Evolutionary conservation across 2,797 vertebrate species (phyloP).

Genomic region (Ammospiza maritima): DNA sequence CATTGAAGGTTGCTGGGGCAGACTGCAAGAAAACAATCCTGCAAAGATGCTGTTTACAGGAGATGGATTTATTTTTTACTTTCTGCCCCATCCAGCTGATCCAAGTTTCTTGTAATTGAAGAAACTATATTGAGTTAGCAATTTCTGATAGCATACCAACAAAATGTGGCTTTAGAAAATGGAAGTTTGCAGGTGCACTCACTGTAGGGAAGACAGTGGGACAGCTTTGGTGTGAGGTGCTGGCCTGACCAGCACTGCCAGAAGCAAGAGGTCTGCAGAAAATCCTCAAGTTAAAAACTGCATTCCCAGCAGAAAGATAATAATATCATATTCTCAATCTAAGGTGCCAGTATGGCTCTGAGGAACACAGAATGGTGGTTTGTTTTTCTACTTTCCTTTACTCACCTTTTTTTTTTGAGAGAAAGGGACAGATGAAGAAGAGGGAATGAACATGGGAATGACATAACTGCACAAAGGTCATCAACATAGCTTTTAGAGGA

Average conservation of each 20-base stretch:
- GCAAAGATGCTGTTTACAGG: not conserved
- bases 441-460: not conserved
- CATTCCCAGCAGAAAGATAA: not conserved
- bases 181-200: not conserved
- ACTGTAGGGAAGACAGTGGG: not conserved
- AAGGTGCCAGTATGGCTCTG: not conserved
- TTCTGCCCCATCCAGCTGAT: not conserved
- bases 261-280: not conserved
- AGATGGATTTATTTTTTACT: not conserved
- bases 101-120: not conserved
- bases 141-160: not conserved
- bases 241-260: not conserved
- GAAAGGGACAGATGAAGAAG: not conserved
- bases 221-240: accelerated
- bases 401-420: not conserved
- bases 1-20: not conserved
- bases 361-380: not conserved
- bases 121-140: not conserved
- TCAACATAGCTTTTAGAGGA: not conserved
- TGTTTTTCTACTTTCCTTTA: not conserved
- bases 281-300: not conserved
- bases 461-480: not conserved
- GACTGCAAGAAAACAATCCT: not conserved
- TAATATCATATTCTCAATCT: not conserved
- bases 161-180: not conserved